Evolutionary conservation across 2,888 invertebrate species (phyloP).

Genomic region (Agonum fuliginosum): DNA sequence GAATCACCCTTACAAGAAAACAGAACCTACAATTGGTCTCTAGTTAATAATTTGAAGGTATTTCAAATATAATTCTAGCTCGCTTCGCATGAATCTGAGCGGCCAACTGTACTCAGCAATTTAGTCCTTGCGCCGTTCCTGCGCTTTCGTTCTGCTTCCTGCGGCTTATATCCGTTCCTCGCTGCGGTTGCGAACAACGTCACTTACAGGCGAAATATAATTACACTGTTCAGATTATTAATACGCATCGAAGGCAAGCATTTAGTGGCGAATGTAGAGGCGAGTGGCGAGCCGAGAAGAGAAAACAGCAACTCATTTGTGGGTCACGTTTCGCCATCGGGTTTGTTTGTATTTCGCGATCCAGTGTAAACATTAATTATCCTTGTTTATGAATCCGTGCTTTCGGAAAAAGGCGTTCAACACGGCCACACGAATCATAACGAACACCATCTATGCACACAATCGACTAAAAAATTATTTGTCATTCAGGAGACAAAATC

Average conservation of each 20-base stretch:
- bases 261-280: conserved; percentile 14
- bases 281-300: neutral
- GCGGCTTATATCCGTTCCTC: neutral
- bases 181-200: neutral
- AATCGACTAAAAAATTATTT: conserved; percentile 10
- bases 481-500: too few relatives aligned
- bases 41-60: too few relatives aligned
- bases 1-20: too few relatives aligned
- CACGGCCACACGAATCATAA: conserved; percentile 21
- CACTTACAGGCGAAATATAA: conserved; percentile 17
- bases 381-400: conserved; percentile 42
- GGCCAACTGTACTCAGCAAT: too few relatives aligned
- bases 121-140: too few relatives aligned
- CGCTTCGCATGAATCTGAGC: too few relatives aligned
- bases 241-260: conserved; percentile 33
- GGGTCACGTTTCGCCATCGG: conserved; percentile 40
- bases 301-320: neutral
- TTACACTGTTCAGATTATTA: conserved; percentile 42
- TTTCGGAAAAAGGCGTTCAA: conserved; percentile 32
- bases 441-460: neutral
- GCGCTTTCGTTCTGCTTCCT: neutral
- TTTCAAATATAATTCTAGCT: too few relatives aligned
- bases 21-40: too few relatives aligned
- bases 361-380: conserved; percentile 49
- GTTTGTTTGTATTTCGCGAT: conserved; percentile 37